phyloP scores from a whole-genome alignment of 2,113 vertebrate species.

The Nannobrachium achirus region DNA sequence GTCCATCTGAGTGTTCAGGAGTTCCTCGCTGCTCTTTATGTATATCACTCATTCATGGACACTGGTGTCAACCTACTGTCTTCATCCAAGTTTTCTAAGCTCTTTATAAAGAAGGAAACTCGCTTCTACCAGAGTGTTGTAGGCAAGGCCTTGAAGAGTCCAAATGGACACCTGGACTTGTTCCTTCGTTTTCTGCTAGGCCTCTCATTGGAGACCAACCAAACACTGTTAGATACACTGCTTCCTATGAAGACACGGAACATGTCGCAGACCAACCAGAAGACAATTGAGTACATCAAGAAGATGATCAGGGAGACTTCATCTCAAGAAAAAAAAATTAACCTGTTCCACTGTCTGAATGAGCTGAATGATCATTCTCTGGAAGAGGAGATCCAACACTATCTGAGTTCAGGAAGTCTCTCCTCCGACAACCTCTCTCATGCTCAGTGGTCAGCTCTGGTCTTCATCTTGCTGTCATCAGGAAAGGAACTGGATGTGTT shows the following conservation, averaged over 20 bases:
- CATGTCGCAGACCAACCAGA: background rate
- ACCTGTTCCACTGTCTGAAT: too few species aligned
- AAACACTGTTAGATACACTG: constrained; percentile 39
- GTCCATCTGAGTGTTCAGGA: too few species aligned
- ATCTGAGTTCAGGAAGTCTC: constrained; percentile 27
- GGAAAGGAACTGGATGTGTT: constrained; percentile 34
- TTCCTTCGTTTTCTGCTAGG: constrained; percentile 51
- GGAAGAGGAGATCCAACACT: too few species aligned
- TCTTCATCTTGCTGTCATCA: constrained; percentile 46
- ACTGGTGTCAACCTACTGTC: constrained; percentile 1
- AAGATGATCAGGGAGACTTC: too few species aligned
- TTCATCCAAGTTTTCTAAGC: constrained; percentile 19
- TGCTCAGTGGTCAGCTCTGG: constrained; percentile 45
- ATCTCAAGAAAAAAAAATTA: too few species aligned
- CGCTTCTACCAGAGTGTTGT: constrained; percentile 46
- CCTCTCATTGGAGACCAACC: constrained; percentile 39
- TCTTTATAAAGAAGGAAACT: constrained; percentile 17
- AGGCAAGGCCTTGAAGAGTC: constrained; percentile 35
- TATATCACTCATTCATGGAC: too few species aligned
- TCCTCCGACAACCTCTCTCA: constrained; percentile 17
- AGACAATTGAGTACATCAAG: too few species aligned
- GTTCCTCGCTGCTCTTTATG: too few species aligned
- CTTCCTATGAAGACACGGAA: constrained; percentile 9
- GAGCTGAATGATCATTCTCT: too few species aligned
- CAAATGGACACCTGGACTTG: constrained; percentile 40